Base-by-base conservation (phyloP, 2,797 vertebrate genomes). In the Mallotus villosus region DNA sequence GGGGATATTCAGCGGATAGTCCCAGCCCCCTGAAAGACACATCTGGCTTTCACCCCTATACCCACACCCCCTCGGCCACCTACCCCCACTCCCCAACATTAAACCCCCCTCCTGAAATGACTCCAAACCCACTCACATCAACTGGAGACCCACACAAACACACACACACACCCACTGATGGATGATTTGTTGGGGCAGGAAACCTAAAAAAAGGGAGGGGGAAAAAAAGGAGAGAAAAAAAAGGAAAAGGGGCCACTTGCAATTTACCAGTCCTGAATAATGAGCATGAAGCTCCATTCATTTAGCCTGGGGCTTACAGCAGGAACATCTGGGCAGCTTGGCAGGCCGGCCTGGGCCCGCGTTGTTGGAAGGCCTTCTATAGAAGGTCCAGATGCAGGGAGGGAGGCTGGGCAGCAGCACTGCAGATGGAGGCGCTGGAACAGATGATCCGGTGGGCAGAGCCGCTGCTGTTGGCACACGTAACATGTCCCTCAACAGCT, bases 401-500 rank as follows among this genome's bases (percentile, higher is more conserved):
- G 94, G 94, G 94, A 97, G 95, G 94, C 94, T 93, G 92, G 93
- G 93, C 95, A 67, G 41, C 24, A 51, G 24, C 29, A 14, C 49
- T 61, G 37, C 97, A 98, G 96, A 98, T 98, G 97, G 96, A 97
- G 91, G 94, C 91, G 92, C 95, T 96, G 95, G 93, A 95, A 95
- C 95, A 96, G 96, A 96, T 97, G 96, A 98, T 91, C 89, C 95
- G 94, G 95, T 96, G 96, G 96, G 96, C 96, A 96, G 96, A 95
- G 94, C 94, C 84, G 93, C 94, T 91, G 92, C 94, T 93, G 94
- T 95, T 97, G 97, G 97, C 97, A 95, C 94, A 97, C 96, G 96
- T 97, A 95, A 92, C 96, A 94, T 95, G 97, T 97, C 96, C 95
- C 95, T n/a, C 95, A 97, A 97, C 97, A 98, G 97, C 97, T 99